These are phyloP conservation scores for Rhabdomys pumilio DNA, from an alignment of 2,797 vertebrate genomes.

Conservation along the genomic window DNA sequence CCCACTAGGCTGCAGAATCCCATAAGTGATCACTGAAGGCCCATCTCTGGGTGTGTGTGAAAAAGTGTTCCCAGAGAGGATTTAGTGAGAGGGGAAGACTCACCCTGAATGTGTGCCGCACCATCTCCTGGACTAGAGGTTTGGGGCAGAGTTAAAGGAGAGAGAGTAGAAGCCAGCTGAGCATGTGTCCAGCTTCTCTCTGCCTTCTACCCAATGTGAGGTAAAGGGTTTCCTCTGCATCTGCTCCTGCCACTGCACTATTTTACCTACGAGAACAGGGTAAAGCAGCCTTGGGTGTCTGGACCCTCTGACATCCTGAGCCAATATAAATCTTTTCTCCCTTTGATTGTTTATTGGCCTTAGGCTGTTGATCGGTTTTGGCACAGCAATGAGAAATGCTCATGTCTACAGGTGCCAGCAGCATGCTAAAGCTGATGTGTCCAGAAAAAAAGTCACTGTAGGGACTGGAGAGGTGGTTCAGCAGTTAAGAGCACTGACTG, in stretches of 20 bases:
- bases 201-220: not conserved
- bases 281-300: not conserved
- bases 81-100: not conserved
- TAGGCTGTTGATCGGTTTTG: not conserved
- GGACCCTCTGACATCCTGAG: not conserved
- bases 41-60: not conserved
- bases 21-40: not conserved
- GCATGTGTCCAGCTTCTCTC: too few species aligned
- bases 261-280: not conserved
- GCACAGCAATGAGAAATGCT: not conserved
- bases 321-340: not conserved
- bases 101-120: not conserved
- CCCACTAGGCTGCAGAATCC: not conserved
- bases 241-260: not conserved
- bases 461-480: not conserved
- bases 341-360: not conserved
- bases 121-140: not conserved
- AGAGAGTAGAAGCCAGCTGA: not conserved
- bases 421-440: not conserved
- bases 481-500: not conserved
- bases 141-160: not conserved
- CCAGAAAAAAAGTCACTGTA: not conserved
- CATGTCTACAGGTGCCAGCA: not conserved
- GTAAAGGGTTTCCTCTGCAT: not conserved
- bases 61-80: not conserved